A percentile compares a stretch with the other conserved stretches of the same genome.
These are phyloP conservation scores for Porites lutea DNA, from an alignment of 64 coral and sea anemone genomes.

Conservation along the genomic window DNA sequence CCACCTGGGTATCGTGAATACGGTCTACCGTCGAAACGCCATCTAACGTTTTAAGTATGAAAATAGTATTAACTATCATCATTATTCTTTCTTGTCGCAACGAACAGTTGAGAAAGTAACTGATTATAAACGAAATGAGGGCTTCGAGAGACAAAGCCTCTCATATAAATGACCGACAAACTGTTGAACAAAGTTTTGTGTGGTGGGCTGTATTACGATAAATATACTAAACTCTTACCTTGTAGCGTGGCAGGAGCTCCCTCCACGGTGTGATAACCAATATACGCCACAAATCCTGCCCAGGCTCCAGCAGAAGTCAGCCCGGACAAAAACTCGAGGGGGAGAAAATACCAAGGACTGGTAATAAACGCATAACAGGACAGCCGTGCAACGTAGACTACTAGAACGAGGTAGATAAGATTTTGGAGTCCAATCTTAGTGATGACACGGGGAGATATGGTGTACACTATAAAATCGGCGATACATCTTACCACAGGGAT, in stretches of 20 bases:
- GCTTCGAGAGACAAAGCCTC: too few relatives aligned
- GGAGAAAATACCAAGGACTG: constrained; percentile 53
- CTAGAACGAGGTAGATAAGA: constrained; percentile 65
- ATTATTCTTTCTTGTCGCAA: too few relatives aligned
- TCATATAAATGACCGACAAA: too few relatives aligned
- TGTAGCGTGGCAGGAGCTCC: constrained; percentile 62
- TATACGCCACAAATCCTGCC: constrained; percentile 62
- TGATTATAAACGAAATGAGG: too few relatives aligned
- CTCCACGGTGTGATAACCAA: constrained; percentile 47
- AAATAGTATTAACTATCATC: too few relatives aligned
- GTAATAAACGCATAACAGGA: constrained; percentile 49
- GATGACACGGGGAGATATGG: constrained; percentile 67
- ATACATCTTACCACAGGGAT: constrained; percentile 61
- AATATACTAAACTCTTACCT: constrained; percentile 19
- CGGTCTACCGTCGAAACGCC: too few relatives aligned
- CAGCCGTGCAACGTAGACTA: constrained; percentile 58
- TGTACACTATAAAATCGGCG: constrained; percentile 71
- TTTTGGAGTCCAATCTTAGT: constrained; percentile 58
- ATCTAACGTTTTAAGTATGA: too few relatives aligned
- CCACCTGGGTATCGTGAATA: too few relatives aligned
- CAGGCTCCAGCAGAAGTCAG: constrained; percentile 76
- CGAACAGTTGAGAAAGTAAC: too few relatives aligned
- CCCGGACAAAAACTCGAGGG: constrained; percentile 67
- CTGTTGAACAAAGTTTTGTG: too few relatives aligned
- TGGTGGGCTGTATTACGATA: too few relatives aligned